Base-by-base conservation (phyloP, 2,797 vertebrate species). In the Acanthornis magna region DNA sequence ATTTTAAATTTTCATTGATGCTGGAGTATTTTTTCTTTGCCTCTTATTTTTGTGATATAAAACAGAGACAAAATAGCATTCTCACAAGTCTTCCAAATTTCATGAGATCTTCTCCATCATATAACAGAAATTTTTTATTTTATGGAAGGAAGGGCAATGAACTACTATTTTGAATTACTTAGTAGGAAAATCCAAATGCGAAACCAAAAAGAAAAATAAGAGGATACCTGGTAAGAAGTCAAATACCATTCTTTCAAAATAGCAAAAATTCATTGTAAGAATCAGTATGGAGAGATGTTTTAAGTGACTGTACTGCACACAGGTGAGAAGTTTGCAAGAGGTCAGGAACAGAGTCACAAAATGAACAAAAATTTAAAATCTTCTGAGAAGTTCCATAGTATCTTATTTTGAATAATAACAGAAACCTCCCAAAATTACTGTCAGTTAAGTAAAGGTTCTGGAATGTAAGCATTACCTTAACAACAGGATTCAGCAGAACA, bases 401-500 rank as follows among this genome's bases (percentile, higher is more conserved):
- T 47, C 5, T 9, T n/a, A 71, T 22, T 71, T 84, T 66, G 68
- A 75, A 55, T 30, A 62, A 57, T 9, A 91, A 54, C 12, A 85
- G 22, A 53, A 63, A 2, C 5, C 7, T 5, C 4, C 5, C 1
- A 1, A 21, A 47, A 75, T 51, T 36, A 18, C 3, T 70, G 26
- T 71, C 70, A 83, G 13, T 63, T 63, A 63, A 51, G 60, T 60
- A 38, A 75, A 67, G 13, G 3, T 51, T 85, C 54, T 57, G 63
- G 40, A 22, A 87, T 38, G 14, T 25, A 75, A 26, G 66, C 86
- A 81, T 93, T 98, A 98, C 99, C 99, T 99, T 99, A 96, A 99
- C 88, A 71, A 99, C 98, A 2, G 99, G 98, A 97, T 98, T 99
- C 74, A 99, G 97, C 66, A 99, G 98, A 85, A 99, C 98, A 3